Conservation (phyloP, 2,113 vertebrate genomes). For the Hystrix brachyura region DNA sequence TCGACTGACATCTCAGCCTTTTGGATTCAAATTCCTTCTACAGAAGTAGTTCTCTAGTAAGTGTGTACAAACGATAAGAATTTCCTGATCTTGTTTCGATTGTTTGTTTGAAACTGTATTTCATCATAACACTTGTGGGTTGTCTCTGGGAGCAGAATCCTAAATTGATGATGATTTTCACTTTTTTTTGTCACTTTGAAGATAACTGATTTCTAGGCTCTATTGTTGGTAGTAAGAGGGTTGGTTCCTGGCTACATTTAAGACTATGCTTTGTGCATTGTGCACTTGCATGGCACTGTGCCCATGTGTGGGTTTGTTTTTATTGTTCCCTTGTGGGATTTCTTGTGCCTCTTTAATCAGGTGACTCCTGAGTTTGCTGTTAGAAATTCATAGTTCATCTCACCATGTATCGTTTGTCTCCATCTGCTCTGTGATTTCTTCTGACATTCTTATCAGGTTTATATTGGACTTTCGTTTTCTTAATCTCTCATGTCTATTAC, state of each 20-base stretch:
- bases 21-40: background rate
- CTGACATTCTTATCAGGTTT: constrained; percentile 28
- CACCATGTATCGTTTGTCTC: background rate
- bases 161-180: background rate
- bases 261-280: background rate
- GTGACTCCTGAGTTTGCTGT: background rate
- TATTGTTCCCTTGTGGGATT: background rate
- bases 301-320: background rate
- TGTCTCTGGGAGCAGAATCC: background rate
- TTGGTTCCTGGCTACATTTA: background rate
- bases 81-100: background rate
- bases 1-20: background rate
- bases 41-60: background rate
- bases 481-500: background rate
- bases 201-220: background rate
- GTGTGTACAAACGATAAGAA: background rate
- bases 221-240: background rate
- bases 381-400: background rate
- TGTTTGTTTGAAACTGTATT: constrained; percentile 28
- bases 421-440: background rate
- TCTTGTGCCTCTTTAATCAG: background rate
- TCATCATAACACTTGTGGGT: background rate
- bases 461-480: background rate
- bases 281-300: background rate
- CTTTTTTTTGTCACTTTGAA: background rate